Base-by-base conservation (phyloP, 2,888 invertebrate genomes). In the Steromphala cineraria region DNA sequence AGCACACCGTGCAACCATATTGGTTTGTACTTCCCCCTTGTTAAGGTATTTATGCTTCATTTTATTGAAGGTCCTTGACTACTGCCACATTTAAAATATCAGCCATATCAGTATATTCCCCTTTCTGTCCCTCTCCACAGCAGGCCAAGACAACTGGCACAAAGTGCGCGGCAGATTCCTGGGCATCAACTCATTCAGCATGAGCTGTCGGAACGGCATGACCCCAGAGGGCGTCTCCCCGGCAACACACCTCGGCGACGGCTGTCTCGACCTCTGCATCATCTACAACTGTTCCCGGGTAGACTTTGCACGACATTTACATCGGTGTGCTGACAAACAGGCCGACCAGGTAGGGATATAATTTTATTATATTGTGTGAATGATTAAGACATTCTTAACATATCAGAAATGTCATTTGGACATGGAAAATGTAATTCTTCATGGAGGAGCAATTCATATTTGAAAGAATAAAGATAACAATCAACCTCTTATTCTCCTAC, bases 171-270 rank as follows among this genome's bases (percentile, higher is more conserved):
- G 97, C 0, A 95, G 88, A 79, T 93, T 91, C 84, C 95, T 92
- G 87, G 96, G 96, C 94, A 95, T 97, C 19, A 96, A 96, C 88
- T 95, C 96, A 75, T 96, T 96, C 28, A 96, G 96, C 89, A 95
- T 96, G 74, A 96, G 96, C 56, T 97, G 97, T 91, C 95, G 96
- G 36, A 97, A 97, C 92, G 94, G 95, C 21, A 95, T 96, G 84
- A 95, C 96, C 89, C 96, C 96, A 0, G 95, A 95, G 90, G 97
- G 97, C 71, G 95, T 96, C 87, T 96, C 97, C 67, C 96, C 96
- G 0, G 95, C 95, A 88, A 96, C 96, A 91, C 97, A 97, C 92
- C 94, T 97, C 55, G 96, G 97, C 0, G 96, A 97, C 93, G 97
- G 97, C 40, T 96, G 95, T 91, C 94, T 96, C 82, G 96, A 97